phyloP scores from a whole-genome alignment of 2,888 invertebrate genomes.

The Vandiemenella viatica region DNA sequence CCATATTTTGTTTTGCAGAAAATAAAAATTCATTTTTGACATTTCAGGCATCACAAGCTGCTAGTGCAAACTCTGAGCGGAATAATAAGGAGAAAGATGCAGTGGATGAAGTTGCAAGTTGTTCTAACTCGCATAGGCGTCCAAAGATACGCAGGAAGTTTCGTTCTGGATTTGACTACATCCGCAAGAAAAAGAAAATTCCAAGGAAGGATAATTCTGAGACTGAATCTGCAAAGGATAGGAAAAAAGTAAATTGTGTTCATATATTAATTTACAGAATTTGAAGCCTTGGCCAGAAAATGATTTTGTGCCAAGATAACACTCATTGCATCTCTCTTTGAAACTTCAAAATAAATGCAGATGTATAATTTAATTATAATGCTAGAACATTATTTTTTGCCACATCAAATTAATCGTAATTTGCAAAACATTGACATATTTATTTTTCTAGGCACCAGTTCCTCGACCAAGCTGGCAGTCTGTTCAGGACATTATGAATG shows the following conservation, averaged over 20 bases:
- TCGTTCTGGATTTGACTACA: conserved; percentile 77
- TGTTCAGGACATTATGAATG: conserved; percentile 57
- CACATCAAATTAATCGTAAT: neutral
- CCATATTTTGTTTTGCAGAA: too few relatives aligned
- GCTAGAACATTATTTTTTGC: neutral
- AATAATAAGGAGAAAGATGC: neutral
- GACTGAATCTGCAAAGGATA: conserved; percentile 9
- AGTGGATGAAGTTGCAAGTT: neutral
- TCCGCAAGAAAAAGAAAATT: conserved; percentile 73
- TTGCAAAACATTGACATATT: neutral
- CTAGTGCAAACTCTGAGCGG: too few relatives aligned
- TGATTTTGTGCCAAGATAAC: too few relatives aligned
- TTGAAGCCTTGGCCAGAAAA: too few relatives aligned
- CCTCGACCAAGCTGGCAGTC: conserved; percentile 15
- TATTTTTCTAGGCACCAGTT: conserved; percentile 7
- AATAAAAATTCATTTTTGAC: too few relatives aligned
- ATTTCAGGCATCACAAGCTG: too few relatives aligned
- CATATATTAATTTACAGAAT: neutral
- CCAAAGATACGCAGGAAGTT: conserved; percentile 55
- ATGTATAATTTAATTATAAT: neutral
- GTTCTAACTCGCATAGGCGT: conserved; percentile 29
- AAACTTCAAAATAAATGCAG: too few relatives aligned
- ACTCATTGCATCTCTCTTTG: too few relatives aligned
- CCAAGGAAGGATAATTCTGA: conserved; percentile 37
- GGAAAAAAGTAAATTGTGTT: conserved; percentile 12